phyloP scores from a whole-genome alignment of 2,113 vertebrate species.

The Dicerorhinus sumatrensis region DNA sequence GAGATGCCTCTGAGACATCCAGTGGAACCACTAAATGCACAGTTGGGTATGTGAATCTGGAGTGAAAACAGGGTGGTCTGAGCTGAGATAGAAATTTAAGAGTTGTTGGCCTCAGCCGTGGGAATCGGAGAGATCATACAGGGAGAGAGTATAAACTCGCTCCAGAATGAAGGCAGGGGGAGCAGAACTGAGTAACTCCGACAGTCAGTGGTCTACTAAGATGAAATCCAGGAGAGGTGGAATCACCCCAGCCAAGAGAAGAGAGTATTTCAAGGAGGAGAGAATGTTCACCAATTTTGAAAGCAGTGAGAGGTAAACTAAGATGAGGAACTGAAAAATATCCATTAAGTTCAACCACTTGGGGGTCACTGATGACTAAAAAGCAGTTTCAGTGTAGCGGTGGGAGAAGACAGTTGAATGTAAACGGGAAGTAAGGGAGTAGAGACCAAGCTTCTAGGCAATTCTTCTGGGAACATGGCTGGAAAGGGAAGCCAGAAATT shows the following conservation, averaged over 20 bases:
- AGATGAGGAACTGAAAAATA: neutral
- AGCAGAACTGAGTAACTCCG: neutral
- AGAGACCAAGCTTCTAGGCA: neutral
- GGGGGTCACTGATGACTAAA: neutral
- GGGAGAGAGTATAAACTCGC: neutral
- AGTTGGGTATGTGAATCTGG: neutral
- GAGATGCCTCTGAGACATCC: neutral
- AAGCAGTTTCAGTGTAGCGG: neutral
- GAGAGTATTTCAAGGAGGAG: neutral
- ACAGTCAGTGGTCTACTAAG: neutral
- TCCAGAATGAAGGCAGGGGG: neutral
- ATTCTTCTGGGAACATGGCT: neutral
- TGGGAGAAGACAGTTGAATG: neutral
- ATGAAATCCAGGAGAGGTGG: neutral
- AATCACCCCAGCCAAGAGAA: neutral
- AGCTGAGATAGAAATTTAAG: neutral
- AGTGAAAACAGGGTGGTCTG: neutral
- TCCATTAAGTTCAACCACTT: neutral
- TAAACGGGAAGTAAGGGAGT: neutral
- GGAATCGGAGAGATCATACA: neutral
- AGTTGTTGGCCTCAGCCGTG: neutral
- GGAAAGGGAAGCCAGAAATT: neutral
- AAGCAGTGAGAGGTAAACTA: neutral
- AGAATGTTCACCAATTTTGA: neutral
- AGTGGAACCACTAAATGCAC: neutral